phyloP scores from a whole-genome alignment of 2,113 vertebrate species.

The Pogonocichla stellata region DNA sequence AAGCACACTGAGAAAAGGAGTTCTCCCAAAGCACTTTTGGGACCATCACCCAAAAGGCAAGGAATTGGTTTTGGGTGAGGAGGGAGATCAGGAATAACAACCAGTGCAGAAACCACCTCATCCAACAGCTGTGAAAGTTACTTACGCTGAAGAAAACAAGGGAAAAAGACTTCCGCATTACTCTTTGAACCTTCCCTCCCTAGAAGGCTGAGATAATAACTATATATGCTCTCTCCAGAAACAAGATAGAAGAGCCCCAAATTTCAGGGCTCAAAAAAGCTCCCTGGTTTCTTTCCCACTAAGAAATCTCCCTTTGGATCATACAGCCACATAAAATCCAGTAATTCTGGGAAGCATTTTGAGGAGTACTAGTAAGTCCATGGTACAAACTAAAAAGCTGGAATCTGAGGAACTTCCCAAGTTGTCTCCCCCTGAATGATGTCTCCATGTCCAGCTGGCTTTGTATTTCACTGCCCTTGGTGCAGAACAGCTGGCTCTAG shows the following conservation, averaged over 20 bases:
- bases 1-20: no score
- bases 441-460: background rate
- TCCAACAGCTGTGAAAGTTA: background rate
- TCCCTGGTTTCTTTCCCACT: background rate
- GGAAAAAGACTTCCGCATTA: background rate
- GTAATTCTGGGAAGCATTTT: background rate
- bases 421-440: background rate
- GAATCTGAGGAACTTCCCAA: background rate
- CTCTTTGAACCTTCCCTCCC: background rate
- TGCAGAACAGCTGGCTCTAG: background rate
- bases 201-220: background rate
- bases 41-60: background rate
- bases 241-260: background rate
- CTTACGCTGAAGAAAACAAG: fast-evolving
- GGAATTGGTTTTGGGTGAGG: background rate
- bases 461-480: background rate
- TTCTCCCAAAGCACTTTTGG: background rate
- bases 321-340: background rate
- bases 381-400: background rate
- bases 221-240: background rate
- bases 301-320: background rate
- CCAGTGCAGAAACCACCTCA: background rate
- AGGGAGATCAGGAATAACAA: background rate
- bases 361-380: background rate
- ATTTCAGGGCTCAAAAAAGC: background rate